These are phyloP conservation scores for Mystacides longicornis DNA, from an alignment of 2,888 invertebrate genomes.

Conservation along the genomic window DNA sequence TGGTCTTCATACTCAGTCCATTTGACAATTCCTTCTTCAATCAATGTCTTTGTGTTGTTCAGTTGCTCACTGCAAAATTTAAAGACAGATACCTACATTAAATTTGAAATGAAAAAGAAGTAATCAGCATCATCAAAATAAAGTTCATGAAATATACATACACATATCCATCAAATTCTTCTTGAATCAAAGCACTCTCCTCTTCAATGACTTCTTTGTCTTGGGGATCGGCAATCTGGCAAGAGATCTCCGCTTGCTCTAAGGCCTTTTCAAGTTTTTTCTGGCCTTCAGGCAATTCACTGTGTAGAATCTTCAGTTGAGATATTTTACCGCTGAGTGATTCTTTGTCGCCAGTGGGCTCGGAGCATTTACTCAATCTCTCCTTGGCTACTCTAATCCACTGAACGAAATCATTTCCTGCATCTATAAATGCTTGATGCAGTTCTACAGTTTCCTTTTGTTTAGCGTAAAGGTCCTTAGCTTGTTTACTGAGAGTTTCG, in stretches of 20 bases:
- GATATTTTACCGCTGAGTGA: slow-evolving; percentile 78
- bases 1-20: slow-evolving; percentile 94
- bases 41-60: slow-evolving; percentile 67
- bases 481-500: slow-evolving; percentile 81
- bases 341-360: slow-evolving; percentile 88
- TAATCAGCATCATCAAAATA: background rate
- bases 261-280: slow-evolving; percentile 75
- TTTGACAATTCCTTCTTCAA: slow-evolving; percentile 84
- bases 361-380: slow-evolving; percentile 82
- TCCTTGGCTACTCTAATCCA: slow-evolving; percentile 92
- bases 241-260: slow-evolving; percentile 80
- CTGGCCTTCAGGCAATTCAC: slow-evolving; percentile 77
- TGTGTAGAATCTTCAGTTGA: slow-evolving; percentile 75
- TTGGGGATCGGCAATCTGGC: slow-evolving; percentile 73
- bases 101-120: background rate
- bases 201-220: slow-evolving; percentile 88
- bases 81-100: slow-evolving; percentile 5
- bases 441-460: slow-evolving; percentile 86
- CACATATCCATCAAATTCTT: slow-evolving; percentile 81
- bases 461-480: slow-evolving; percentile 80
- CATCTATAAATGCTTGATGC: slow-evolving; percentile 87
- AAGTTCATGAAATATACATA: slow-evolving; percentile 39
- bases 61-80: slow-evolving; percentile 58
- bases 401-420: slow-evolving; percentile 83
- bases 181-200: slow-evolving; percentile 83